These are phyloP conservation scores for Plestiodon gilberti DNA, from an alignment of 2,113 vertebrate genomes.

Conservation along the genomic window DNA sequence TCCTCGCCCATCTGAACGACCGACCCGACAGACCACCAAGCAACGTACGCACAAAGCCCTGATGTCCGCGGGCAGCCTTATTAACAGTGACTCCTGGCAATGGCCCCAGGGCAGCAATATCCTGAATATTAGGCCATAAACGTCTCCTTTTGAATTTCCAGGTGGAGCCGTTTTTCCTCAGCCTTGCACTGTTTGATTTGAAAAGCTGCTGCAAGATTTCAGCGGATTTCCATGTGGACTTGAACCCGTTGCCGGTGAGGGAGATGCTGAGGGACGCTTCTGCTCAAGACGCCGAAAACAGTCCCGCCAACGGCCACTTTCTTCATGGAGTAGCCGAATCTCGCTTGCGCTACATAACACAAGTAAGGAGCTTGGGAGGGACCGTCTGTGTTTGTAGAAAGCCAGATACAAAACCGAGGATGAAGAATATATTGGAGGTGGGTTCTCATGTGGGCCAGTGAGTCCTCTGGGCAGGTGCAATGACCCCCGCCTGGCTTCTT, in stretches of 20 bases:
- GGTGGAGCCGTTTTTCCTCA: conserved; percentile 98
- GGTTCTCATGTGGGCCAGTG: too few relatives aligned
- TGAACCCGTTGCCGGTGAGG: conserved; percentile 86
- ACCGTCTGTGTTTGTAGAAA: neutral
- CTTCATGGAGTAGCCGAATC: conserved; percentile 84
- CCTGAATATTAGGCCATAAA: too few relatives aligned
- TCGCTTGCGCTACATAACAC: conserved; percentile 83
- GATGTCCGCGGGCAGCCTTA: neutral
- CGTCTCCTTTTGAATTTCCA: conserved; percentile 59
- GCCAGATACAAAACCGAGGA: neutral
- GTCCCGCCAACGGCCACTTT: conserved; percentile 61
- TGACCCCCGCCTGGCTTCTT: neutral
- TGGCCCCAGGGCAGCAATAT: neutral
- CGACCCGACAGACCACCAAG: conserved; percentile 82
- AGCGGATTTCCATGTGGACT: conserved; percentile 93
- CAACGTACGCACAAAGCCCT: conserved; percentile 80
- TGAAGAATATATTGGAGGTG: too few relatives aligned
- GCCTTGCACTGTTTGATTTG: conserved; percentile 91
- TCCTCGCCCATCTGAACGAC: conserved; percentile 88
- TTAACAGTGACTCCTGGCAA: neutral
- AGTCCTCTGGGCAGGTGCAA: too few relatives aligned
- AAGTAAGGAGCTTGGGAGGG: conserved; percentile 70
- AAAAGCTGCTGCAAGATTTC: conserved; percentile 95
- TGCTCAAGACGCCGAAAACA: neutral
- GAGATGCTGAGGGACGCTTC: conserved; percentile 85